Percentiles rank a stretch among this genome's conserved stretches.
These are phyloP conservation scores for Mola mola DNA, from an alignment of 2,113 vertebrate genomes.

Conservation along the genomic window DNA sequence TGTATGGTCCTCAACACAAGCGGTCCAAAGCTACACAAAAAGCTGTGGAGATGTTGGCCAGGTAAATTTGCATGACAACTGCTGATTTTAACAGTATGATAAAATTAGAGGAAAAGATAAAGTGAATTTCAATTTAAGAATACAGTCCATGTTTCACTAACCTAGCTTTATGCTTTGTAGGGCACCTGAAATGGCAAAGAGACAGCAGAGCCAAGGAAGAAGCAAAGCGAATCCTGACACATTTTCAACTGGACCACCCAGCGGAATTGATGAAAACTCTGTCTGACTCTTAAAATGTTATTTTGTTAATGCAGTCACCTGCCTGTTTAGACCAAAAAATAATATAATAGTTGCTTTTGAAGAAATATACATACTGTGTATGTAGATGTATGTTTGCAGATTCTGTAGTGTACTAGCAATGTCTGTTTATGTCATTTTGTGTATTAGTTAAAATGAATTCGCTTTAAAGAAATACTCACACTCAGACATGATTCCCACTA, in stretches of 20 bases:
- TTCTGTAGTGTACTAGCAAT: not conserved
- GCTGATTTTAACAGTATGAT: not conserved
- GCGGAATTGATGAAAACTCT: constrained; percentile 26
- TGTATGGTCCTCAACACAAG: constrained; percentile 76
- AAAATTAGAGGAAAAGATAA: not conserved
- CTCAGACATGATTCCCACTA: constrained; percentile 33
- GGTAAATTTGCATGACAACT: constrained; percentile 64
- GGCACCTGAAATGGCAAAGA: constrained; percentile 57
- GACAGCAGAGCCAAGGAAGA: constrained; percentile 35
- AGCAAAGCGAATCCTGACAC: constrained; percentile 57
- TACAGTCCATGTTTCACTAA: constrained; percentile 12
- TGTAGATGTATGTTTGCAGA: no score
- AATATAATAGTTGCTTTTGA: no score
- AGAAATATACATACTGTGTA: not conserved
- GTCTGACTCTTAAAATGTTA: constrained; percentile 27
- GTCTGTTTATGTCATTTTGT: no score
- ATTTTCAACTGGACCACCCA: constrained; percentile 27
- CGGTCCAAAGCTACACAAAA: constrained; percentile 77
- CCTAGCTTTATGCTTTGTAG: constrained; percentile 50
- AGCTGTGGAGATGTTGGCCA: constrained; percentile 75
- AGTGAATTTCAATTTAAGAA: not conserved
- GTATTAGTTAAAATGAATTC: not conserved
- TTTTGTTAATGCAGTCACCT: not conserved
- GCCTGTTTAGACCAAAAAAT: not conserved
- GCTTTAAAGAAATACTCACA: constrained; percentile 36